These are phyloP conservation scores for Phenganax subtilis DNA, from an alignment of 92 coral and sea anemone species.

Conservation along the genomic window DNA sequence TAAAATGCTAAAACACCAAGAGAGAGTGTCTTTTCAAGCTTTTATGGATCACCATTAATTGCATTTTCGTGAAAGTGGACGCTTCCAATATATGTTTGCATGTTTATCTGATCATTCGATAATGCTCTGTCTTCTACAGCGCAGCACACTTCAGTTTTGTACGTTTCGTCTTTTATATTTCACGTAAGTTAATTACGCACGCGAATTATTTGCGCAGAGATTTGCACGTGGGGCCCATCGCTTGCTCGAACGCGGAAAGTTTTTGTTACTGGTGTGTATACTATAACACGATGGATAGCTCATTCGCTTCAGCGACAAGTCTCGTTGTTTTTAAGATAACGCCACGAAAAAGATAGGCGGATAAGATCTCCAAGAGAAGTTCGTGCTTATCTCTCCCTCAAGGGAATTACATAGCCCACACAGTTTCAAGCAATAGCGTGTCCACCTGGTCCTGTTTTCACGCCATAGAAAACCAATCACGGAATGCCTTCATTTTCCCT, in stretches of 20 bases:
- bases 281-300: constrained; percentile 16
- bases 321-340: constrained; percentile 41
- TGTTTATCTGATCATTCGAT: constrained; percentile 40
- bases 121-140: constrained; percentile 29
- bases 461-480: constrained; percentile 46
- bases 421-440: constrained; percentile 40
- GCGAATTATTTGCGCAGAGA: constrained; percentile 31
- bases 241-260: background rate
- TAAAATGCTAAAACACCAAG: constrained; percentile 22
- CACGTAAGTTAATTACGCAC: constrained; percentile 11
- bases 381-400: constrained; percentile 36
- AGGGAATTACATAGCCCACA: constrained; percentile 47
- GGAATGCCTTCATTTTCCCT: constrained; percentile 15
- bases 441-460: constrained; percentile 45
- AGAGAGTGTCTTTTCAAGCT: constrained; percentile 34
- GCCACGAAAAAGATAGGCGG: constrained; percentile 43
- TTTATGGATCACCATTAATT: constrained; percentile 40
- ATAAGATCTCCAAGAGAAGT: constrained; percentile 43
- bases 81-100: constrained; percentile 43
- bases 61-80: constrained; percentile 47
- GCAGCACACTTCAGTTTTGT: constrained; percentile 21
- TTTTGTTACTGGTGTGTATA: constrained; percentile 24
- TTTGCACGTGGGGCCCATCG: background rate
- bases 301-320: constrained; percentile 36
- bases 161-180: constrained; percentile 3